Percentiles rank a stretch among this genome's conserved stretches.
Conservation (phyloP, 2,888 invertebrate genomes). For the Plebejus melissa region DNA sequence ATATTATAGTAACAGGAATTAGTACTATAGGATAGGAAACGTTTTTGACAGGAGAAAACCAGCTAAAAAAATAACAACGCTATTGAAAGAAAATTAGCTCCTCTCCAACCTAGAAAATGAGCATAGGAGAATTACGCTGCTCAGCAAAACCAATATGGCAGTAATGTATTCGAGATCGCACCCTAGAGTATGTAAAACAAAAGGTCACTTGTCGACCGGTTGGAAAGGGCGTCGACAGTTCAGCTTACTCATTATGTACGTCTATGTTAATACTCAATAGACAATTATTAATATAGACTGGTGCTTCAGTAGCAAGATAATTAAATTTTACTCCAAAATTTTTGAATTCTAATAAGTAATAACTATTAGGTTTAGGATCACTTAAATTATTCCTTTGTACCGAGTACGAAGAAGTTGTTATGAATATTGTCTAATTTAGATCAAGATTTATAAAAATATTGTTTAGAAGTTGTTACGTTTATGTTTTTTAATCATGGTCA, state of each 20-base stretch:
- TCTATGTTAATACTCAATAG: constrained; percentile 30
- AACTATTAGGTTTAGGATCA: no score
- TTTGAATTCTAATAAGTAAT: not conserved
- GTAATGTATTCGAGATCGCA: constrained; percentile 35
- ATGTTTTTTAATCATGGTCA: no score
- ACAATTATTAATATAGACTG: constrained; percentile 31
- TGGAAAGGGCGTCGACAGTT: constrained; percentile 57
- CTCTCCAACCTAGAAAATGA: not conserved
- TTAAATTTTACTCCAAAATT: not conserved
- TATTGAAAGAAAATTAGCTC: not conserved
- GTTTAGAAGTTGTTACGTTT: no score
- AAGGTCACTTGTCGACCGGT: constrained; percentile 67
- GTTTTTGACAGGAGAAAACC: not conserved
- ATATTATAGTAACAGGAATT: no score
- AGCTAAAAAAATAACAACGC: not conserved
- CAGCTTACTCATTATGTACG: constrained; percentile 34
- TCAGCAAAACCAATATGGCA: constrained; percentile 32
- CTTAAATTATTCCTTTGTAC: no score
- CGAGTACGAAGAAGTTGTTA: no score
- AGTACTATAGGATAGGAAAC: no score
- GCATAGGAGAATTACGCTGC: not conserved
- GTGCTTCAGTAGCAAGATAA: not conserved
- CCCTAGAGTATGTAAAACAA: constrained; percentile 42
- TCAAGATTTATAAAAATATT: no score
- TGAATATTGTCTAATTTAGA: no score